phyloP scores from a whole-genome alignment of 2,888 invertebrate species.

The Xylota sylvarum region DNA sequence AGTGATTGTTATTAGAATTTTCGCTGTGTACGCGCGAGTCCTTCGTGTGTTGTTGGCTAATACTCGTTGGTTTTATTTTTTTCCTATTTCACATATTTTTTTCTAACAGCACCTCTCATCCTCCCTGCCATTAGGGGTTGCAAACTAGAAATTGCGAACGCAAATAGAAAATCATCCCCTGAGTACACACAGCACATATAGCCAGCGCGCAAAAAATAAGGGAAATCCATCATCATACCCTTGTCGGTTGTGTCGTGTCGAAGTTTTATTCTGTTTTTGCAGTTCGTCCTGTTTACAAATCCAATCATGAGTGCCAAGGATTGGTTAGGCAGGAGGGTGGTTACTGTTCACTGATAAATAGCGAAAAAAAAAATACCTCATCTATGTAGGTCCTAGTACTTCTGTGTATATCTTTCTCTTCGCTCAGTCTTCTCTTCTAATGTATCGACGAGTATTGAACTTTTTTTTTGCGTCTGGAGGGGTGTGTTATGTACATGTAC shows the following conservation, averaged over 20 bases:
- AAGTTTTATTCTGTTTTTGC: constrained; percentile 44
- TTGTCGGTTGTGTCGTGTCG: constrained; percentile 40
- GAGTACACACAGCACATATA: constrained; percentile 57
- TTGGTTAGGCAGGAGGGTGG: constrained; percentile 75
- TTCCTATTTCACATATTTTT: constrained; percentile 33
- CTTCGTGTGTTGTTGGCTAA: constrained; percentile 33
- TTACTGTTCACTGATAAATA: constrained; percentile 68
- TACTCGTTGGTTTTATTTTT: constrained; percentile 5
- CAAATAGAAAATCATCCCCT: constrained; percentile 76
- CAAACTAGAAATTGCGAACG: constrained; percentile 75
- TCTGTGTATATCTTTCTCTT: constrained; percentile 39
- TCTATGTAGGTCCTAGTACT: constrained; percentile 38
- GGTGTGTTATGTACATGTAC: constrained; percentile 51
- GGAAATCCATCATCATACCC: constrained; percentile 68
- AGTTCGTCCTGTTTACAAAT: constrained; percentile 75
- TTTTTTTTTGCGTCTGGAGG: constrained; percentile 44
- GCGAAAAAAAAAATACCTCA: constrained; percentile 31
- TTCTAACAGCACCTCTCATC: constrained; percentile 40
- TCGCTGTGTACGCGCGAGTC: constrained; percentile 55
- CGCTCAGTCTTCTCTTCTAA: constrained; percentile 54
- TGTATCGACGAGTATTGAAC: constrained; percentile 73
- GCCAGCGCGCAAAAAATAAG: constrained; percentile 32
- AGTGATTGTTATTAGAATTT: constrained; percentile 73
- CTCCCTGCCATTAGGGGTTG: constrained; percentile 58
- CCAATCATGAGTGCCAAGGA: constrained; percentile 76